These are phyloP conservation scores for Brenthis ino DNA, from an alignment of 2,888 invertebrate species.

Conservation along the genomic window DNA sequence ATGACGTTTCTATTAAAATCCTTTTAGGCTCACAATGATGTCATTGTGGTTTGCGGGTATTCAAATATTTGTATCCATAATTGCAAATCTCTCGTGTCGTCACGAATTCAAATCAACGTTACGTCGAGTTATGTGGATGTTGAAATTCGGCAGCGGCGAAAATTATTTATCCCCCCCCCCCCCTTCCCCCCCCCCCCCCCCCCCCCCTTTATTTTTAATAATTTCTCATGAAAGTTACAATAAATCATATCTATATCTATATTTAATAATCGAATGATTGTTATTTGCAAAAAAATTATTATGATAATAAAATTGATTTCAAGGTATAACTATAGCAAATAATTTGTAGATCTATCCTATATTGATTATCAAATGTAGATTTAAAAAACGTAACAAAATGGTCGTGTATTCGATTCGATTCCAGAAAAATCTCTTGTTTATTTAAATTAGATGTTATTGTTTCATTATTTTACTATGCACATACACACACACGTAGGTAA, in stretches of 20 bases:
- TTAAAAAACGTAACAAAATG: background rate
- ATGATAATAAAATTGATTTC: no score
- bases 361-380: no score
- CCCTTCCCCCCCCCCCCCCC: no score
- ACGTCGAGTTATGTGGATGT: conserved; percentile 26
- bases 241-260: no score
- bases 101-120: conserved; percentile 32
- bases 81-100: conserved; percentile 30
- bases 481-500: conserved; percentile 30
- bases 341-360: no score
- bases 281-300: no score
- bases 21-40: conserved; percentile 54
- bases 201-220: background rate
- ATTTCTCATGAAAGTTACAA: background rate
- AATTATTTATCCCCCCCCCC: background rate
- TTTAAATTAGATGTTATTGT: conserved; percentile 4
- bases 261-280: no score
- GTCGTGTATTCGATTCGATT: background rate
- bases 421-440: conserved; percentile 1
- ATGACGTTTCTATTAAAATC: conserved; percentile 56
- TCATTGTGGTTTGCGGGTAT: conserved; percentile 55
- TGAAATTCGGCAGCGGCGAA: conserved; percentile 32
- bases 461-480: conserved; percentile 2
- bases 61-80: conserved; percentile 33
- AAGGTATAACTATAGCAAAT: no score